Base-by-base conservation (phyloP, 2,888 invertebrate species). In the Drosophila atroscutellata region DNA sequence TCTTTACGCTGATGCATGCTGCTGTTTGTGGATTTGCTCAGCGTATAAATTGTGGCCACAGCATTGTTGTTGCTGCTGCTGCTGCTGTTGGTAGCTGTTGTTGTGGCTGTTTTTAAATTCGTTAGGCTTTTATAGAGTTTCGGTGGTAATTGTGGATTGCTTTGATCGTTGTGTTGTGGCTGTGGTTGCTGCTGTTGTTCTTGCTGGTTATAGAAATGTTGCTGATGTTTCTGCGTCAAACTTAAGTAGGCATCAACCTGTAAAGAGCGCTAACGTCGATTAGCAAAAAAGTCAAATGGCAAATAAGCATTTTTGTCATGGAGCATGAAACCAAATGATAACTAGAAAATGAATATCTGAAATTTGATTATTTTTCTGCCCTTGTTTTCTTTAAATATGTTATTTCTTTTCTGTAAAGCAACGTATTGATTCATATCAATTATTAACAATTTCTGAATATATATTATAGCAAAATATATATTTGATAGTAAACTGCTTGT, bases 71-170 rank as follows among this genome's bases (percentile, higher is more conserved):
- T 65, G 57, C 28, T 28, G 28, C 28, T 26, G 26, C 26, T 63
- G 69, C 60, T 52, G 62, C 26, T 51, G 45, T 72, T 67, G 73
- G 47, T 73, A 50, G 66, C 18, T 63, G 66, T 55, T 57, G 60
- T 72, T 75, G 84, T 77, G 42, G 82, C 76, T 56, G 85, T 75
- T 77, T 92, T 92, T 81, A 92, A 92, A 92, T 92, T 92, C 83
- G 91, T 91, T 81, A 91, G 84, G 79, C 91, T 92, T 89, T 93
- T 93, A 81, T 93, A 92, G 81, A 93, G 90, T 92, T 93, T 93
- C 85, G 93, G 93, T 91, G 93, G 93, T 90, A 93, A 90, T 68
- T 90, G 91, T 75, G 91, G 89, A 85, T 91, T 91, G 70, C 77
- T 85, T 78, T 89, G 79, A 64, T 88, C 77, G 49, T 81, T 84